Evolutionary conservation across 64 coral and sea anemone genomes (phyloP), one percentile per base, ranked within the genome.

Genomic region (Dendrophyllia cribrosa): DNA sequence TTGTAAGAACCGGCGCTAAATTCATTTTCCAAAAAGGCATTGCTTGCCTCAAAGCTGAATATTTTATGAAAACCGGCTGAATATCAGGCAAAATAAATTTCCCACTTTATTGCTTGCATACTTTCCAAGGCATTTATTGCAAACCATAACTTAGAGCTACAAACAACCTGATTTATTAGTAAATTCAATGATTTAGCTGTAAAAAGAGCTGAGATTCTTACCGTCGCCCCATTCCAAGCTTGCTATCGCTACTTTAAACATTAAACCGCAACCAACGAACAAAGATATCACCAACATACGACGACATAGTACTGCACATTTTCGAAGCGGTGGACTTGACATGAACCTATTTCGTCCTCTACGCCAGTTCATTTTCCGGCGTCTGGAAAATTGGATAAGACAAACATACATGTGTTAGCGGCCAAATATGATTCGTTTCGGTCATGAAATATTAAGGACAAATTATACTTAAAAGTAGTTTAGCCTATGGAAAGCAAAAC

Each of bases 191-290:
- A 59, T 25, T 56, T 59, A 59, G 24, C 53, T 79, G 76, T 15
- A 82, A 82, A 79, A 83, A 83, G 61, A 64, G 46, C 23, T 66
- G 24, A 9, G 26, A 63, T 82, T 2, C 80, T 67, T 83, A 83
- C 80, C 80, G 25, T 83, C 62, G 44, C 60, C 67, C 80, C 62
- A 83, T 67, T 83, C 60, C 45, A 92, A 85, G 71, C 74, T 74
- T 34, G 20, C 52, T 73, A 71, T 71, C 21, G 66, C 43, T 70
- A 72, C 46, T 87, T 86, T 92, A 23, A 92, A 59, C 43, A 87
- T 64, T 64, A 92, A 92, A 92, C 91, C 91, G 59, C 91, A 92
- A 77, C 71, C 71, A 50, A 92, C 73, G 74, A 92, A 92, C 82
- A 92, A 69, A 43, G 74, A 52, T 55, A 92, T 70, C 73, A 84